Conservation (phyloP, 2,888 invertebrate genomes). For the Epinotia brunnichana region DNA sequence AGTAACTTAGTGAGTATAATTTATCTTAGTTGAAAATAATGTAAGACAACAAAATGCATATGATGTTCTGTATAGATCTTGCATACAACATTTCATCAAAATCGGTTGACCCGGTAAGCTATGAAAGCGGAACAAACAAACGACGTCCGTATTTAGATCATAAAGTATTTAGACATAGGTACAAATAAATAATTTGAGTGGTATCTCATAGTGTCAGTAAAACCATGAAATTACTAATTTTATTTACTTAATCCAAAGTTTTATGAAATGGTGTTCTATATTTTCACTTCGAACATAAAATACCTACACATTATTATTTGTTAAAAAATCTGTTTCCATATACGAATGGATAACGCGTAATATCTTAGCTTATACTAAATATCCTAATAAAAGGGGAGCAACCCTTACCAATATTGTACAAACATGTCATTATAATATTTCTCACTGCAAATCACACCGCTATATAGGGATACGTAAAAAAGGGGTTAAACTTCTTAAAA, state of each 20-base stretch:
- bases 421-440: background rate
- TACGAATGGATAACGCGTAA: background rate
- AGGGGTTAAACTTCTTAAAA: background rate
- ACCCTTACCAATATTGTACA: constrained; percentile 20
- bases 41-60: background rate
- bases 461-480: background rate
- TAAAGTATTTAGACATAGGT: background rate
- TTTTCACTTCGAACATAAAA: no score
- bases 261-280: no score
- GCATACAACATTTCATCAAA: constrained; percentile 3
- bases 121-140: constrained; percentile 21
- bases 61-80: background rate
- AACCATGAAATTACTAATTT: background rate
- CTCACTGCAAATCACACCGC: background rate
- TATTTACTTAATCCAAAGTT: no score
- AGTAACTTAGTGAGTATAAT: background rate
- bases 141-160: constrained; percentile 2
- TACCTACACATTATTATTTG: no score
- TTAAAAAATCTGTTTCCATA: no score
- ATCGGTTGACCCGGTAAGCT: constrained; percentile 14
- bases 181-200: background rate
- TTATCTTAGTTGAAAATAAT: no score
- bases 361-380: background rate
- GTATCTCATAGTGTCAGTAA: background rate
- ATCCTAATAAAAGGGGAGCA: constrained; percentile 3